A percentile compares a stretch with the other conserved stretches of the same genome.
Evolutionary conservation across 2,888 invertebrate genomes (phyloP).

Genomic region (Smittia sp.): DNA sequence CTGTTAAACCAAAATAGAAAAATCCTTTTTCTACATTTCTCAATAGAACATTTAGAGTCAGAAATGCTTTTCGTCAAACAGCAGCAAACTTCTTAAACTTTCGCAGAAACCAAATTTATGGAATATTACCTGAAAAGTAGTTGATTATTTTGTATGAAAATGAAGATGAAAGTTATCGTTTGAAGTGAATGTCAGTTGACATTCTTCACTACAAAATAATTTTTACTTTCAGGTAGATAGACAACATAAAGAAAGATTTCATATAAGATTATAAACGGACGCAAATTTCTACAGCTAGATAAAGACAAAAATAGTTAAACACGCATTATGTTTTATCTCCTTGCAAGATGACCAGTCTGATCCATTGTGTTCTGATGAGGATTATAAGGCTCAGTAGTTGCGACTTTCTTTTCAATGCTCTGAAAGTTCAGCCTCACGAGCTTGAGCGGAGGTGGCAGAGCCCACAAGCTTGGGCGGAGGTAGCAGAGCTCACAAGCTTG

Average conservation of each 20-base stretch:
- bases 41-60: constrained; percentile 1
- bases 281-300: constrained; percentile 23
- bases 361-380: not conserved
- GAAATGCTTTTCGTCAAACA: constrained; percentile 19
- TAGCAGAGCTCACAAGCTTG: too few relatives aligned
- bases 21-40: constrained; percentile 7
- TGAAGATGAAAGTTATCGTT: constrained; percentile 1
- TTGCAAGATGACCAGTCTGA: not conserved
- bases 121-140: constrained; percentile 30
- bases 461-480: too few relatives aligned
- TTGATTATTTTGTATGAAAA: constrained; percentile 33
- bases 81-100: constrained; percentile 1
- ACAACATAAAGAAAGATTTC: constrained; percentile 19
- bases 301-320: constrained; percentile 9
- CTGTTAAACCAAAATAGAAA: not conserved
- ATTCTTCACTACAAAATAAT: constrained; percentile 34
- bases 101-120: not conserved
- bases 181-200: too few relatives aligned
- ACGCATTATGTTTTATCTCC: constrained; percentile 2
- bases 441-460: too few relatives aligned
- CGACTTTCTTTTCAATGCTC: too few relatives aligned
- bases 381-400: too few relatives aligned
- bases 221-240: constrained; percentile 39
- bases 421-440: too few relatives aligned
- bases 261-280: not conserved